Percentiles rank a stretch among this genome's conserved stretches.
Evolutionary conservation across 2,797 vertebrate genomes (phyloP).

Genomic region (Pachyuromys duprasi): DNA sequence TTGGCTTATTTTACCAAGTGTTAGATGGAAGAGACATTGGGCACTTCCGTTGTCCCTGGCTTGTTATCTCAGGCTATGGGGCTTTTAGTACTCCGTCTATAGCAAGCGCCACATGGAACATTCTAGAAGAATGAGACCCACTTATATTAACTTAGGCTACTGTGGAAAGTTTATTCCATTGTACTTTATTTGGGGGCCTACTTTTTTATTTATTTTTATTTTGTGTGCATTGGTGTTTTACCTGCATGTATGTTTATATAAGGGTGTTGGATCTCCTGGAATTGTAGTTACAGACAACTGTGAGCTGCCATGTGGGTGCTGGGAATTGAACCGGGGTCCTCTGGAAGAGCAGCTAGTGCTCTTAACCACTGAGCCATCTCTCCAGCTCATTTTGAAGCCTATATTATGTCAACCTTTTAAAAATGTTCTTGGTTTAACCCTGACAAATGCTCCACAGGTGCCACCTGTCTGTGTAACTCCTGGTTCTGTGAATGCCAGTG

Average conservation of each 20-base stretch:
- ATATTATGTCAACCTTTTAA: background rate
- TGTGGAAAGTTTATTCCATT: background rate
- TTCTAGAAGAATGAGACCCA: background rate
- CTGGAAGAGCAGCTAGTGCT: background rate
- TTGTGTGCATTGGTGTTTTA: background rate
- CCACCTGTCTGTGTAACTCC: background rate
- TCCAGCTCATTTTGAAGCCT: background rate
- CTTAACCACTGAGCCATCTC: background rate
- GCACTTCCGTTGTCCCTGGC: background rate
- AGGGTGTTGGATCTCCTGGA: background rate
- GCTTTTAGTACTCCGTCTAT: background rate
- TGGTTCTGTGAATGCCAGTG: background rate
- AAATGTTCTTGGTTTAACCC: background rate
- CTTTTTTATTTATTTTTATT: background rate
- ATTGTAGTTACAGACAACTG: background rate
- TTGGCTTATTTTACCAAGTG: background rate
- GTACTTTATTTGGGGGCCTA: slow-evolving; percentile 25
- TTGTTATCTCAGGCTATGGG: background rate
- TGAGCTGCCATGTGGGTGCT: background rate
- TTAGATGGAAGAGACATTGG: background rate
- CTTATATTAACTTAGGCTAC: background rate
- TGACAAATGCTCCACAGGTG: background rate
- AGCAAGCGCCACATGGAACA: background rate
- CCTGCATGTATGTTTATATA: background rate
- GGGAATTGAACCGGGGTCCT: background rate